Percentiles rank a stretch among this genome's conserved stretches.
These are phyloP conservation scores for Pseudorhombus dupliciocellatus DNA, from an alignment of 2,113 vertebrate species.

Conservation along the genomic window DNA sequence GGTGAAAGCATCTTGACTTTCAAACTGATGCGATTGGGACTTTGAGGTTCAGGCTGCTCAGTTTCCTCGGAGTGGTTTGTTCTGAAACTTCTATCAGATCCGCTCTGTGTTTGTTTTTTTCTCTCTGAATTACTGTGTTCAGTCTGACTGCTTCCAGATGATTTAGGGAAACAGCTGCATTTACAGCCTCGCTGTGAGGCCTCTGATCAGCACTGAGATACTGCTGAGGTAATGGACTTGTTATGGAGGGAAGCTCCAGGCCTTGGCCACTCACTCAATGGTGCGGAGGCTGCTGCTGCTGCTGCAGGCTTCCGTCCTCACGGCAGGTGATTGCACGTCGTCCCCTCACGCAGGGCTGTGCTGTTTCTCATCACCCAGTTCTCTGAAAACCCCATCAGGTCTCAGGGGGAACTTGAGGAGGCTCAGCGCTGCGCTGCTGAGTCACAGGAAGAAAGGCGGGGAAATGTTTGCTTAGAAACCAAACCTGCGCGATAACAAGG, in stretches of 20 bases:
- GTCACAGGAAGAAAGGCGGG: not conserved
- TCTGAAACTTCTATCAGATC: not conserved
- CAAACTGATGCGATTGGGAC: not conserved
- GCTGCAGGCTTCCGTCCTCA: not conserved
- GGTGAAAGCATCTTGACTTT: too few species aligned
- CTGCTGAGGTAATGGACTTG: constrained; percentile 12
- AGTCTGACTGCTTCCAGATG: not conserved
- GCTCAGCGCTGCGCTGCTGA: not conserved
- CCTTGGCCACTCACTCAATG: not conserved
- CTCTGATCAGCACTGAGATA: not conserved
- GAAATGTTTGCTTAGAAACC: not conserved
- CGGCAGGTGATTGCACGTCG: constrained; percentile 13
- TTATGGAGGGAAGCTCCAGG: not conserved
- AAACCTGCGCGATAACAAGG: too few species aligned
- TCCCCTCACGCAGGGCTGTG: constrained; percentile 3
- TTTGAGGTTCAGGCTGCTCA: not conserved
- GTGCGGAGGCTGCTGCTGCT: too few species aligned
- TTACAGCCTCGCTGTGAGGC: not conserved
- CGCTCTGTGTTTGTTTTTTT: too few species aligned
- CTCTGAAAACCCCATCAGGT: not conserved
- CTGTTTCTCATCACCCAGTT: constrained; percentile 6
- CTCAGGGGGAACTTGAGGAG: constrained; percentile 5
- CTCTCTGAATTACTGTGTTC: too few species aligned
- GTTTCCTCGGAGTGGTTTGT: not conserved
- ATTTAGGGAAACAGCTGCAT: constrained; percentile 11